Evolutionary conservation across 2,888 invertebrate genomes (phyloP), one percentile per base, ranked within the genome.

Genomic region (Tetranychus truncatus): DNA sequence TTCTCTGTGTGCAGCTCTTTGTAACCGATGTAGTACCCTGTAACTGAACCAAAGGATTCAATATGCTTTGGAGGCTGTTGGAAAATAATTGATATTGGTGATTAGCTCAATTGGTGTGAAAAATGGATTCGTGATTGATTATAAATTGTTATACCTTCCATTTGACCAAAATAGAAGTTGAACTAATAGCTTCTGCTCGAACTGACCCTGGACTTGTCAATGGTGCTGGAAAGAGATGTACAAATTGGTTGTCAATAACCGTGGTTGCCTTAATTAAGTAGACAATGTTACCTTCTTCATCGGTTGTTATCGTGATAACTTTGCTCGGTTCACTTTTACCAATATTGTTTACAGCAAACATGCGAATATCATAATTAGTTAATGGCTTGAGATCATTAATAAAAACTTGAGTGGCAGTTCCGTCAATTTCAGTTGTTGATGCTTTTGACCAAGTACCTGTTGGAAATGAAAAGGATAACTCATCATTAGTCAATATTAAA

Each of bases 11-110:
- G 46, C 6, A 71, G 55, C 15, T 80, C 78, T 72, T 81, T 82
- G 79, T 83, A 83, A 5, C 83, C 83, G 46, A 84, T 80, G 77
- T 82, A 82, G 77, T 83, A 83, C 0, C 83, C 83, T 20, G 80
- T 78, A 66, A 83, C 80, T 20, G 81, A 74, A 6, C 74, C 74
- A 69, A 74, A 67, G 15, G 20, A 21, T 66, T 69, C 69, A 21
- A 74, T 74, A 6, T 74, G 74, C 21, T 69, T 74, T 5, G 74
- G 74, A n/a, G 66, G 44, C 74, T 74, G 8, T 11, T 67, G 6
- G 9, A 11, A 18, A 18, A 69, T 1, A 1, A 46, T 46, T 46
- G 55, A 9, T 5, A 55, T 7, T 55, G 3, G 55, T 15, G 55
- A 34, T 65, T n/a, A 45, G 55, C 0, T 1, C 21, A 6, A 4